These are phyloP conservation scores for Heterodera filipjevi DNA, from an alignment of 2,888 invertebrate species.

Conservation along the genomic window DNA sequence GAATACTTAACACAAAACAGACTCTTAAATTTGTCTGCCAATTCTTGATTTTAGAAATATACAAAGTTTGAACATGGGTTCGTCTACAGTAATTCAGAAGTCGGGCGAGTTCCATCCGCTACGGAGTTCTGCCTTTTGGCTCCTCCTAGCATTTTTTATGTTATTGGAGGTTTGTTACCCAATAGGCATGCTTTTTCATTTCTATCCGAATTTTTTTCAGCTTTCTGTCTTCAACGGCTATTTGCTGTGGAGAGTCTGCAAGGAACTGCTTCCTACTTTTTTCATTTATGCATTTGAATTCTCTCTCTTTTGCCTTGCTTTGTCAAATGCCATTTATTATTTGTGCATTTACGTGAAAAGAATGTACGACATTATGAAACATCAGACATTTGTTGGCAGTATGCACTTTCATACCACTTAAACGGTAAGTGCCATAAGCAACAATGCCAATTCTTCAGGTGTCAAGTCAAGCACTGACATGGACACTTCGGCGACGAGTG, in stretches of 20 bases:
- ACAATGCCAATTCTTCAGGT: conserved; percentile 8
- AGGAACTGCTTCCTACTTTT: not conserved
- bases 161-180: conserved; percentile 20
- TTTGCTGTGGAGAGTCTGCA: not conserved
- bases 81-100: not conserved
- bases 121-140: conserved; percentile 5
- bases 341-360: conserved; percentile 1
- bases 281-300: not conserved
- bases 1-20: too few relatives aligned
- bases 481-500: not conserved
- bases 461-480: not conserved
- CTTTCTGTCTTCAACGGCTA: conserved; percentile 11
- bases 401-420: not conserved
- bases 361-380: conserved; percentile 1
- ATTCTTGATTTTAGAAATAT: not conserved
- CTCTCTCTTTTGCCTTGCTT: not conserved
- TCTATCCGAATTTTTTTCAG: not conserved
- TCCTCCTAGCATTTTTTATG: conserved; percentile 11
- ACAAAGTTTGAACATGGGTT: not conserved
- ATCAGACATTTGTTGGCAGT: conserved; percentile 19
- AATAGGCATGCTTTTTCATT: too few relatives aligned
- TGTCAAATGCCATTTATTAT: conserved; percentile 13
- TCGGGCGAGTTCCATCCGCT: not conserved
- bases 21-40: too few relatives aligned
- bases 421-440: not conserved